Base-by-base conservation (phyloP, 2,797 vertebrate genomes). In the Microctenopoma steveboyesi region DNA sequence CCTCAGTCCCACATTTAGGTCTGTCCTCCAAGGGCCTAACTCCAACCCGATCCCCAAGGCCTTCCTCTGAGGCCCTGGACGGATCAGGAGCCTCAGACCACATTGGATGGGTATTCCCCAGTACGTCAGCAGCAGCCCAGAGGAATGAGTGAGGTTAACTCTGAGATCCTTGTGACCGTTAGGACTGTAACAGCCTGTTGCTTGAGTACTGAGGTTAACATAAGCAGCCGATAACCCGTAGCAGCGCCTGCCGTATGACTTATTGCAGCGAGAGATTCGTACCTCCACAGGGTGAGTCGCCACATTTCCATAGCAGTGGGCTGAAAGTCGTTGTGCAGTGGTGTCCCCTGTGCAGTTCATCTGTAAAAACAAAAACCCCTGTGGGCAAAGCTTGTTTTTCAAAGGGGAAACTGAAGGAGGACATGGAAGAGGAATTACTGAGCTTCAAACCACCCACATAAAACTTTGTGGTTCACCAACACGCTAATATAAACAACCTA, bases 301-400 rank as follows among this genome's bases (percentile, higher is more conserved):
- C 43, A 93, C 52, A 9, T 87, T 80, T 86, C 92, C 93, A 71
- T 61, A 88, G 88, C 95, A 96, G 76, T 87, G 81, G 27, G 91
- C 93, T 15, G 88, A 92, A 75, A 95, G 87, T 30, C 88, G 83
- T 58, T 88, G 80, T 7, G 72, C 54, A 0, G 70, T 40, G 27
- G 87, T 40, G 46, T 93, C 91, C 75, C 93, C 91, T 40, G 86
- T 92, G 93, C 95, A 96, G 91, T 88, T 92, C 92, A 96, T 91
- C 96, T 96, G 93, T 92, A 76, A 92, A 92, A 89, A 92, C 89
- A 94, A 78, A 80, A 82, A 67, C 89, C 54, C 76, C 79, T 30
- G 73, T 84, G 62, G 42, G 54, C 37, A 81, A 66, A 81, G 84
- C 85, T 89, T 90, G 74, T 91, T 90, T 91, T 88, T 81, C 49